These are phyloP conservation scores for Paralichthys olivaceus DNA, from an alignment of 2,113 vertebrate genomes.

Conservation along the genomic window DNA sequence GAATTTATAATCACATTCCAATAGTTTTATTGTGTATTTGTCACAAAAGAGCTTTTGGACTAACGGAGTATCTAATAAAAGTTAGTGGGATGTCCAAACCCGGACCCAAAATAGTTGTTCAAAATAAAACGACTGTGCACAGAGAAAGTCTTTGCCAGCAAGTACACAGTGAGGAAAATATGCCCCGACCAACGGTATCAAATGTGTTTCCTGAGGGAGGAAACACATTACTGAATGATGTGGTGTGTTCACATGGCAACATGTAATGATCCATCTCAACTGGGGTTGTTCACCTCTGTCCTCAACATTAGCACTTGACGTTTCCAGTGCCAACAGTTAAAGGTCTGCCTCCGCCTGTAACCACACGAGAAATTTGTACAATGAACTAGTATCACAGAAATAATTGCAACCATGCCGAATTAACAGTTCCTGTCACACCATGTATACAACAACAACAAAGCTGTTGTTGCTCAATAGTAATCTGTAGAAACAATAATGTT, in stretches of 20 bases:
- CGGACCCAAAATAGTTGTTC: constrained; percentile 13
- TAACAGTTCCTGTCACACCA: too few species aligned
- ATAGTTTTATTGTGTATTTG: constrained; percentile 21
- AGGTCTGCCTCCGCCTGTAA: constrained; percentile 15
- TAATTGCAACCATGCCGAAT: too few species aligned
- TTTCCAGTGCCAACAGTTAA: constrained; percentile 26
- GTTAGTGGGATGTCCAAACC: constrained; percentile 12
- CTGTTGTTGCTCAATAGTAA: too few species aligned
- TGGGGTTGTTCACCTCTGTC: constrained; percentile 43
- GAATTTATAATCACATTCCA: constrained; percentile 41
- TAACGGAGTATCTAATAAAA: not conserved
- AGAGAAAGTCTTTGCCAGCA: not conserved
- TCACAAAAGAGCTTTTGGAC: constrained; percentile 3
- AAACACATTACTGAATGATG: constrained; percentile 67
- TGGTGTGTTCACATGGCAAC: constrained; percentile 63
- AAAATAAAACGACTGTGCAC: constrained; percentile 30
- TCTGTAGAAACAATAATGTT: too few species aligned
- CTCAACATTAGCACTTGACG: constrained; percentile 35
- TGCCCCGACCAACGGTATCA: constrained; percentile 69
- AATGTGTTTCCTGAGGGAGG: constrained; percentile 64
- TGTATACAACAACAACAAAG: too few species aligned
- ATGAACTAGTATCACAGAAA: not conserved
- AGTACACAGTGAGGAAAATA: constrained; percentile 43
- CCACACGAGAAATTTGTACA: constrained; percentile 21
- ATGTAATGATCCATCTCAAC: constrained; percentile 41